phyloP scores from a whole-genome alignment of 2,113 vertebrate genomes.

The Rhynchopsitta pachyrhyncha region DNA sequence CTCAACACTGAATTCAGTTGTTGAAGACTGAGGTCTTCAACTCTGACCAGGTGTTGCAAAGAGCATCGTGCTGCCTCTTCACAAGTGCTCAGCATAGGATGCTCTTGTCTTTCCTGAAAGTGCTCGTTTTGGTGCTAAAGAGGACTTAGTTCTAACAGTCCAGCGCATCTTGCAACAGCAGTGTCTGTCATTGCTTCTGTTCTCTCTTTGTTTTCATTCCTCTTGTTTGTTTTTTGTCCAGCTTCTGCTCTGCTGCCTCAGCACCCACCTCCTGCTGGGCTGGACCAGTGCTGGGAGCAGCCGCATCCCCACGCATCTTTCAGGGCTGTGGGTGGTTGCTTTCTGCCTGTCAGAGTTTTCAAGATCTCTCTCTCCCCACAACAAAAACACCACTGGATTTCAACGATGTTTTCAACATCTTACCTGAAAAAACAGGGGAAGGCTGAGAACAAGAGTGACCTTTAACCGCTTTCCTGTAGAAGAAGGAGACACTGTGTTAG shows the following conservation, averaged over 20 bases:
- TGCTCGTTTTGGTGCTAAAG: neutral
- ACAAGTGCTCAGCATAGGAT: rapidly evolving
- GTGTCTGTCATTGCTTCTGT: rapidly evolving
- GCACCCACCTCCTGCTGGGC: neutral
- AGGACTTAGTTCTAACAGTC: neutral
- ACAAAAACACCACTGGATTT: neutral
- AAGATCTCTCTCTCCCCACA: neutral
- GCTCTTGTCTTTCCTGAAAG: neutral
- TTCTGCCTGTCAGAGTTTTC: neutral
- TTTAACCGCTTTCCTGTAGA: constrained; percentile 32
- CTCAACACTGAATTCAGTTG: neutral
- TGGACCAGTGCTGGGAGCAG: neutral
- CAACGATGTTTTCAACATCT: neutral
- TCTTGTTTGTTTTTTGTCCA: neutral
- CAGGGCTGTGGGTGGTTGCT: neutral
- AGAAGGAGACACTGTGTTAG: neutral
- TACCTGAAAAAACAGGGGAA: constrained; percentile 61
- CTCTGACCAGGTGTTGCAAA: neutral
- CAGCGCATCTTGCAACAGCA: neutral
- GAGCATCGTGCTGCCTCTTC: rapidly evolving
- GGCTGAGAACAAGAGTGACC: constrained; percentile 15
- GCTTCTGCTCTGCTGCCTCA: neutral
- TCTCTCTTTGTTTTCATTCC: neutral
- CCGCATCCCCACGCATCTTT: neutral
- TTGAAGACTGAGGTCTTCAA: neutral